Evolutionary conservation across 2,113 vertebrate genomes (phyloP), one percentile per base, ranked within the genome.

Genomic region (Elaphurus davidianus): DNA sequence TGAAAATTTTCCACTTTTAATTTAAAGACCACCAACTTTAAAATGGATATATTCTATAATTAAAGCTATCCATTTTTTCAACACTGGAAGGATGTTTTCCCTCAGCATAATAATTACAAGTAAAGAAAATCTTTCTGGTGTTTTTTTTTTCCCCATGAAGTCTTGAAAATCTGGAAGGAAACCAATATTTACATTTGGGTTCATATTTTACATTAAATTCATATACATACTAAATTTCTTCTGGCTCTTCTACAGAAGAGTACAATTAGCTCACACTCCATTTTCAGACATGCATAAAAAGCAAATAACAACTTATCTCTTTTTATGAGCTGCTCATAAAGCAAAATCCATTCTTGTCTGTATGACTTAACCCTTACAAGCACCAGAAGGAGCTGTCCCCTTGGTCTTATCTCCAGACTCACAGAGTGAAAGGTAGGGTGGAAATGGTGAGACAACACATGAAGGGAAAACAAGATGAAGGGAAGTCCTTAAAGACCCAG

Each of bases 131-230:
- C 60, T 47, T 27, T 33, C 30, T 50, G 64, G 19, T 40, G 4
- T 50, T 62, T 25, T 57, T 19, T 62, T 62, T 28, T n/a, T n/a
- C n/a, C 54, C 30, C 13, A 19, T 87, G 36, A 55, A 57, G 57
- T 57, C 81, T 87, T 93, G 52, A 97, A 94, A 97, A 91, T 95
- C 83, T 98, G 96, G 96, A 95, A 67, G 50, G 64, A 93, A 94
- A 97, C 62, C 93, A 87, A 43, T 74, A 82, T 97, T 96, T 97
- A 95, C 54, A 97, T 54, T 95, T 52, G 60, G 76, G 74, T 86
- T 94, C 47, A 19, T 88, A 67, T 67, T 96, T 57, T 78, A 11
- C 67, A 93, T 96, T 86, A 96, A 87, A 96, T 96, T 86, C 50
- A 64, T 43, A 89, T 27, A 74, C 64, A 93, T 81, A 43, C 17